Conservation (phyloP, 2,113 vertebrate species). For the Bubalus kerabau region DNA sequence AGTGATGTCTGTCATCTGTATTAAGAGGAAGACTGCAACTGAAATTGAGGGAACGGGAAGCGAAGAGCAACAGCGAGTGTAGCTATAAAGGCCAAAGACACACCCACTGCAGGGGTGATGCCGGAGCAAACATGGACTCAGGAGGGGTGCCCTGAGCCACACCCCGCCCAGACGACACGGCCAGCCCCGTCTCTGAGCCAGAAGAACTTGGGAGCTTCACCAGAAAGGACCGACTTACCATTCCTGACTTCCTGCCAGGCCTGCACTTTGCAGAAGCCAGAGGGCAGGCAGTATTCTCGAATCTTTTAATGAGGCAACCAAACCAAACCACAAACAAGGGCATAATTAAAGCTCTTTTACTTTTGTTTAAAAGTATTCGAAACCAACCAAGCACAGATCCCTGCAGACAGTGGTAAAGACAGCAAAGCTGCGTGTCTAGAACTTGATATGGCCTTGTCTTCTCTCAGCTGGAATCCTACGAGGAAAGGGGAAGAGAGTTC, state of each 20-base stretch:
- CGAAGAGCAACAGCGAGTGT: too few relatives aligned
- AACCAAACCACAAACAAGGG: neutral
- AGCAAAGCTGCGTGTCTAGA: neutral
- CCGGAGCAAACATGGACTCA: too few relatives aligned
- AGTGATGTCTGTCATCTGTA: neutral
- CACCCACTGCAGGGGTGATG: rapidly evolving
- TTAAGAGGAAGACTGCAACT: rapidly evolving
- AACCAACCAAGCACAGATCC: neutral
- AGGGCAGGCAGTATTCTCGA: rapidly evolving
- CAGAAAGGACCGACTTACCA: neutral
- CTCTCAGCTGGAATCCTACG: neutral
- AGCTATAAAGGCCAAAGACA: neutral
- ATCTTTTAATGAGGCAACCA: neutral
- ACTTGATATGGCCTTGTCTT: neutral
- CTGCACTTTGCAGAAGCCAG: neutral
- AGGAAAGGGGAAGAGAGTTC: neutral
- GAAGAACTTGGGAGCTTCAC: neutral
- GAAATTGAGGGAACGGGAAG: neutral
- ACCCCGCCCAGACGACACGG: rapidly evolving
- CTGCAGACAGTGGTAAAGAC: neutral
- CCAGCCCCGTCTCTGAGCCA: neutral
- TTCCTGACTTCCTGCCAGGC: neutral
- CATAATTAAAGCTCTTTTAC: constrained; percentile 2
- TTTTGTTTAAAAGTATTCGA: neutral
- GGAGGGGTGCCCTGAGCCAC: neutral